A percentile compares a stretch with the other conserved stretches of the same genome.
Evolutionary conservation across 2,797 vertebrate species (phyloP).

Genomic region (Peromyscus aztecus): DNA sequence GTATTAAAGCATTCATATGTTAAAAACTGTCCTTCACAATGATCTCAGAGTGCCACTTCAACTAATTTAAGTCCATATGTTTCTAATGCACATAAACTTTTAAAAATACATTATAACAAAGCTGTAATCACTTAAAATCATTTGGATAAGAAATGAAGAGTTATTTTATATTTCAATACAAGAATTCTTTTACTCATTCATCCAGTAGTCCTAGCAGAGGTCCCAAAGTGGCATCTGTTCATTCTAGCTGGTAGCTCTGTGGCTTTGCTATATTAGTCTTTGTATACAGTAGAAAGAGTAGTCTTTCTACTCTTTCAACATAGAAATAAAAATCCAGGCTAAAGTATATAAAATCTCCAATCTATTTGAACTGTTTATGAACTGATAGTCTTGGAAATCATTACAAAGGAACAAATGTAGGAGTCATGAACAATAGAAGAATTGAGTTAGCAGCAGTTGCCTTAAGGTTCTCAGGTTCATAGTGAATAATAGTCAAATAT

Average conservation of each 20-base stretch:
- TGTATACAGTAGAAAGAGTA: no score
- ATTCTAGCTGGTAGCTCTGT: not conserved
- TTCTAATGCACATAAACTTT: not conserved
- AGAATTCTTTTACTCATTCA: not conserved
- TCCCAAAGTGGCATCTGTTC: not conserved
- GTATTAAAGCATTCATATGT: not conserved
- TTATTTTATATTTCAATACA: not conserved
- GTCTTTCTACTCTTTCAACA: not conserved
- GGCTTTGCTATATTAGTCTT: not conserved
- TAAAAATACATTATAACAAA: not conserved
- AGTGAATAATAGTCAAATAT: not conserved
- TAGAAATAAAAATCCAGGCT: not conserved
- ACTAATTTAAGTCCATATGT: not conserved
- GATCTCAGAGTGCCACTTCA: slow-evolving; percentile 16
- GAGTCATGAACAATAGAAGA: not conserved
- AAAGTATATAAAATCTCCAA: not conserved
- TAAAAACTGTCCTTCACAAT: slow-evolving; percentile 25
- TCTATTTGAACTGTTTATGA: not conserved
- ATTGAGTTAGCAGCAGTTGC: not conserved
- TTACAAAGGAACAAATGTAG: not conserved
- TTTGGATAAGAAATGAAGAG: not conserved
- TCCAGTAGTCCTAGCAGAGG: not conserved
- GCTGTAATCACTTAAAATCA: slow-evolving; percentile 25
- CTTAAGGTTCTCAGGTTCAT: not conserved
- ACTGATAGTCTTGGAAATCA: not conserved